A percentile compares a stretch with the other conserved stretches of the same genome.
These are phyloP conservation scores for Labrus mixtus DNA, from an alignment of 2,113 vertebrate species.

Conservation along the genomic window DNA sequence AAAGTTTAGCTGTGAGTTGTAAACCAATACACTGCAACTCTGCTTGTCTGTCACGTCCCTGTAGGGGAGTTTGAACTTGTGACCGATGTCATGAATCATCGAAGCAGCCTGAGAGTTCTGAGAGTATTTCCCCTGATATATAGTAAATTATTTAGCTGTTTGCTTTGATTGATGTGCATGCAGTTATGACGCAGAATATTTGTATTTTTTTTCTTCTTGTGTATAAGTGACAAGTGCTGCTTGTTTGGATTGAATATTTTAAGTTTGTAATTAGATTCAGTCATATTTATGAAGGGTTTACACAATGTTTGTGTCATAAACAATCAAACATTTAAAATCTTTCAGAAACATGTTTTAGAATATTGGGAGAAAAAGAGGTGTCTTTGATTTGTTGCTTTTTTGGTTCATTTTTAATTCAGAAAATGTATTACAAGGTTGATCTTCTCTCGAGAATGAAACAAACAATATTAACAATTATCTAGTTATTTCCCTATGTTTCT, in stretches of 20 bases:
- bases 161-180: slow-evolving; percentile 16
- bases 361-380: background rate
- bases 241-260: background rate
- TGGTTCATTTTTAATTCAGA: background rate
- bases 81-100: slow-evolving; percentile 33
- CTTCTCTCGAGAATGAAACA: background rate
- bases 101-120: slow-evolving; percentile 2
- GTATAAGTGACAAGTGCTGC: background rate
- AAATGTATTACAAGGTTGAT: background rate
- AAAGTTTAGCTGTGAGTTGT: background rate
- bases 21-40: background rate
- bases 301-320: too few species aligned
- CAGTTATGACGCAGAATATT: background rate
- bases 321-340: too few species aligned
- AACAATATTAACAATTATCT: background rate
- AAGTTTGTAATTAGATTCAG: background rate
- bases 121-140: slow-evolving; percentile 27
- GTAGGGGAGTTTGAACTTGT: slow-evolving; percentile 2
- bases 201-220: background rate
- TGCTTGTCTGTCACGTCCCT: slow-evolving; percentile 4
- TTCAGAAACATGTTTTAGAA: background rate
- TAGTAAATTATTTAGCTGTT: slow-evolving; percentile 32
- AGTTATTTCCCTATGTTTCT: background rate
- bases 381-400: background rate
- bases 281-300: background rate